phyloP scores from a whole-genome alignment of 2,888 invertebrate genomes.

The Lasioglossum morio region DNA sequence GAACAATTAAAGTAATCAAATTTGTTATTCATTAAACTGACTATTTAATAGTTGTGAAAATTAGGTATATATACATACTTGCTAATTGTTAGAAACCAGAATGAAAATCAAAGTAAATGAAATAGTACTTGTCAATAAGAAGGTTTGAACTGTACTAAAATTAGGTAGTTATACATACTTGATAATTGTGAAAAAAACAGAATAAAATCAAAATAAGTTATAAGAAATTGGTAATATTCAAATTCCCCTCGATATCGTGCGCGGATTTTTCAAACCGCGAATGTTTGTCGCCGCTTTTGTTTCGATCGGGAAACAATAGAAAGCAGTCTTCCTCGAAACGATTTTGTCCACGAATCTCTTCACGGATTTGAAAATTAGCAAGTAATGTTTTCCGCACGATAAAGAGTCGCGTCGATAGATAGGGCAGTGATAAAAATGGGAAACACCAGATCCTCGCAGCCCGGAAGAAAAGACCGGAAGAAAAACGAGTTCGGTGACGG shows the following conservation, averaged over 20 bases:
- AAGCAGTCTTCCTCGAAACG: constrained; percentile 5
- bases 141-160: too few relatives aligned
- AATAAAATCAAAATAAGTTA: too few relatives aligned
- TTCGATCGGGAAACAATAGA: constrained; percentile 41
- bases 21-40: too few relatives aligned
- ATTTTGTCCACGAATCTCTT: constrained; percentile 25
- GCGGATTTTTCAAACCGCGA: background rate
- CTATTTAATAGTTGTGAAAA: too few relatives aligned
- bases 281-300: constrained; percentile 10
- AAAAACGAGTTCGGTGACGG: constrained; percentile 27
- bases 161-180: too few relatives aligned
- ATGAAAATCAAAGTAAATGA: too few relatives aligned
- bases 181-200: too few relatives aligned
- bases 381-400: constrained; percentile 48
- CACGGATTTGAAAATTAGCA: constrained; percentile 46
- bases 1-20: too few relatives aligned
- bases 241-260: background rate
- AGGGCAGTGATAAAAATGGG: constrained; percentile 54
- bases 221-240: too few relatives aligned
- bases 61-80: too few relatives aligned
- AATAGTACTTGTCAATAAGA: too few relatives aligned
- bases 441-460: constrained; percentile 49
- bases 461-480: constrained; percentile 50
- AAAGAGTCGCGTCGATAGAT: background rate
- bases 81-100: too few relatives aligned